Conservation (phyloP, 2,888 invertebrate genomes). For the Boloria euphrosyne region DNA sequence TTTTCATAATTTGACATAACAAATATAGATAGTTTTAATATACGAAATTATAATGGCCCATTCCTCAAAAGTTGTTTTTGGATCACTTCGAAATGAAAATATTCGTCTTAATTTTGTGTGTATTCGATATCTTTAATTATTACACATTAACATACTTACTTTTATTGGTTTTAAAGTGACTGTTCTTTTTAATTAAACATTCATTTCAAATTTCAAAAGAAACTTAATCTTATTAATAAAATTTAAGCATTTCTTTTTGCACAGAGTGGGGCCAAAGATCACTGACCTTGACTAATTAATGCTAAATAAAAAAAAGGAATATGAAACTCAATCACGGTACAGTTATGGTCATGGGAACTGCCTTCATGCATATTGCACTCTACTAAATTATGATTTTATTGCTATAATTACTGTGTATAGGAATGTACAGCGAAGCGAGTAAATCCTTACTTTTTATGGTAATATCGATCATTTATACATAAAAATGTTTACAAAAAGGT, state of each 20-base stretch:
- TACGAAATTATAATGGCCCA: too few species aligned
- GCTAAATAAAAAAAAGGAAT: slow-evolving; percentile 58
- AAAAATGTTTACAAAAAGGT: neutral
- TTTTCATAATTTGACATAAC: too few species aligned
- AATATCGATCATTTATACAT: neutral
- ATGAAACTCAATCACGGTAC: slow-evolving; percentile 71
- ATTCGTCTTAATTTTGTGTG: too few species aligned
- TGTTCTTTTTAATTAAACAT: too few species aligned
- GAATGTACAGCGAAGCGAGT: slow-evolving; percentile 8
- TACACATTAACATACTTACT: too few species aligned
- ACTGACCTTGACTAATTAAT: slow-evolving; percentile 61
- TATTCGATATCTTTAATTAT: too few species aligned
- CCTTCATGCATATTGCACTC: slow-evolving; percentile 79
- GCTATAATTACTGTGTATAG: slow-evolving; percentile 50
- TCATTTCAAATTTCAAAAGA: too few species aligned
- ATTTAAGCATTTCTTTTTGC: neutral
- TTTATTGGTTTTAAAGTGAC: too few species aligned
- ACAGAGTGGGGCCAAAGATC: slow-evolving; percentile 58
- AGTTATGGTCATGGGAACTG: slow-evolving; percentile 78
- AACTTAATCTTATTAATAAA: neutral
- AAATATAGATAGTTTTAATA: too few species aligned
- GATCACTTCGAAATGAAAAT: too few species aligned
- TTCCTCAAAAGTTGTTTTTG: too few species aligned
- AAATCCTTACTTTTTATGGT: slow-evolving; percentile 19
- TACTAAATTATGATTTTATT: slow-evolving; percentile 52